Evolutionary conservation across 2,797 vertebrate species (phyloP).

Genomic region (Paratrypauchen microcephalus): DNA sequence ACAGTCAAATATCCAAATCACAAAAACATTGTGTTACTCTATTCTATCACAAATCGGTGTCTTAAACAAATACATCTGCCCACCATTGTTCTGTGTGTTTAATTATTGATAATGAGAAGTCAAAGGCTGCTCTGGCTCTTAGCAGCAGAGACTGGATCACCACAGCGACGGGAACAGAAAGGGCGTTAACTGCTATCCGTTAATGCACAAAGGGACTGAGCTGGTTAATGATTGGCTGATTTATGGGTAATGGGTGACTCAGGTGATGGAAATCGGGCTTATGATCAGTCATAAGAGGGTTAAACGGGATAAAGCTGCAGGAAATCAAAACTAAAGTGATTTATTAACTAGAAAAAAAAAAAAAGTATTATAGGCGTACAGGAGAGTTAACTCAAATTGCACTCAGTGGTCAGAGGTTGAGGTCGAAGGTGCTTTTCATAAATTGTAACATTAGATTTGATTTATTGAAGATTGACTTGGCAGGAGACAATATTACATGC

Average conservation of each 20-base stretch:
- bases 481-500: too few relatives aligned
- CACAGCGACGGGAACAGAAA: conserved; percentile 37
- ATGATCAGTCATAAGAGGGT: conserved; percentile 16
- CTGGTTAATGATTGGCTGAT: conserved; percentile 36
- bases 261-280: conserved; percentile 1
- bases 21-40: conserved; percentile 13
- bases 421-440: too few relatives aligned
- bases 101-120: conserved; percentile 60
- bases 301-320: not conserved
- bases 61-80: conserved; percentile 20
- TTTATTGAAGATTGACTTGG: too few relatives aligned
- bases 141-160: conserved; percentile 27
- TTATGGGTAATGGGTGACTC: conserved; percentile 16
- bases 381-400: too few relatives aligned
- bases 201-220: not conserved
- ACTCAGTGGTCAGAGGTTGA: too few relatives aligned
- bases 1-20: conserved; percentile 15
- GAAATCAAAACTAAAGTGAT: not conserved
- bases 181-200: too few relatives aligned
- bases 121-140: conserved; percentile 37
- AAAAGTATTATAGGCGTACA: too few relatives aligned
- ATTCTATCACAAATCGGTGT: conserved; percentile 18
- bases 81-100: conserved; percentile 41
- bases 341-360: not conserved
- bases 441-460: too few relatives aligned